A percentile compares a stretch with the other conserved stretches of the same genome.
These are phyloP conservation scores for Stomatorhinus walkeri DNA, from an alignment of 2,797 vertebrate species.

Conservation along the genomic window DNA sequence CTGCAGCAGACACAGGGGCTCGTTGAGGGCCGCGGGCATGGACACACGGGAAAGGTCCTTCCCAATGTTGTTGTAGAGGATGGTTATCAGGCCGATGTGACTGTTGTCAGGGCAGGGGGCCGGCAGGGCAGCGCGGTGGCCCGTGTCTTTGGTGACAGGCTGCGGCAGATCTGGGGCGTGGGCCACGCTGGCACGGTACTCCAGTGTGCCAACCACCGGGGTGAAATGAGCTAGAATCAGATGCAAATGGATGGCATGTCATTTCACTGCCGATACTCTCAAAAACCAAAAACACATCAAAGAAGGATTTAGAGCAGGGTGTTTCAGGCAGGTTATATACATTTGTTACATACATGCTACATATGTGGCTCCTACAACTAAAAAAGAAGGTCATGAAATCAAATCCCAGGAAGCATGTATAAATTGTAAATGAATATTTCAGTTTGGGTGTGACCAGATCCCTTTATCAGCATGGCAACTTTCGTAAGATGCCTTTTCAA, in stretches of 20 bases:
- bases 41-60: slow-evolving; percentile 85
- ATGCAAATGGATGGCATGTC: not conserved
- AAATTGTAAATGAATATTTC: not conserved
- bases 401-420: not conserved
- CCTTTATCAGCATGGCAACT: not conserved
- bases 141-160: slow-evolving; percentile 36
- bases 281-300: not conserved
- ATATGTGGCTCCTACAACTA: not conserved
- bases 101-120: slow-evolving; percentile 61
- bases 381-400: not conserved
- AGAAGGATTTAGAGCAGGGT: not conserved
- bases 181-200: slow-evolving; percentile 53
- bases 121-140: slow-evolving; percentile 63
- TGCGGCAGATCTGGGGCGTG: slow-evolving; percentile 33
- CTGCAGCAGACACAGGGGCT: slow-evolving; percentile 69
- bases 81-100: slow-evolving; percentile 80
- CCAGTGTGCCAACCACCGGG: slow-evolving; percentile 44
- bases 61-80: slow-evolving; percentile 85
- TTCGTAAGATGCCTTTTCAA: not conserved
- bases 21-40: slow-evolving; percentile 75
- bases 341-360: not conserved
- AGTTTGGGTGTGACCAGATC: not conserved
- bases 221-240: not conserved
- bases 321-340: not conserved
- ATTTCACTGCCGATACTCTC: not conserved